Conservation (phyloP, 2,797 vertebrate genomes). For the Bucorvus abyssinicus region DNA sequence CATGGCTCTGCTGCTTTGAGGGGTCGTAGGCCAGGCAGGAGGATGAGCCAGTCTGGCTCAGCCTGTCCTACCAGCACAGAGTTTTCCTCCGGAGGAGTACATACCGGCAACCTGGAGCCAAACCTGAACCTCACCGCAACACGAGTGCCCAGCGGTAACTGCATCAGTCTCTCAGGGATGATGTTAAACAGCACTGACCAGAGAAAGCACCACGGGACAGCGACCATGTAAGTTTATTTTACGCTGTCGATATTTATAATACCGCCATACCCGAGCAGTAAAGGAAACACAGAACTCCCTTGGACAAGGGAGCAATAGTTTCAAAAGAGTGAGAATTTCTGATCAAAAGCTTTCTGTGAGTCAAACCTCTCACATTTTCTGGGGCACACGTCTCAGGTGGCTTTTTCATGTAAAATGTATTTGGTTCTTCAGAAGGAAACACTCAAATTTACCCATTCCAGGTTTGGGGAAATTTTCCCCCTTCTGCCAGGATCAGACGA, state of each 20-base stretch:
- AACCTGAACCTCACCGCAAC: neutral
- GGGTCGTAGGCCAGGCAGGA: neutral
- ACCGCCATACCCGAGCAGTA: neutral
- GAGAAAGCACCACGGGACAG: neutral
- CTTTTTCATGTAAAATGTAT: neutral
- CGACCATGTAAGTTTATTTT: neutral
- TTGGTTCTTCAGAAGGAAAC: neutral
- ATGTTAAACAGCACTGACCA: neutral
- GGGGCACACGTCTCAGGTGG: no score
- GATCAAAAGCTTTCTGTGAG: neutral
- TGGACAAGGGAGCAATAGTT: neutral
- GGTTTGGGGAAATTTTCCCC: neutral
- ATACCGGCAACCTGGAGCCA: neutral
- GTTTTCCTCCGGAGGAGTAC: neutral
- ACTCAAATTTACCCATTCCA: neutral
- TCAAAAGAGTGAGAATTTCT: neutral
- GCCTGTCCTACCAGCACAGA: neutral
- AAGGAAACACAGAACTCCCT: neutral
- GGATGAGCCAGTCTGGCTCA: neutral
- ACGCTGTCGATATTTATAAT: neutral
- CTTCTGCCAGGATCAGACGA: neutral
- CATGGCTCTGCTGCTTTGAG: neutral
- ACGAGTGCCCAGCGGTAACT: neutral
- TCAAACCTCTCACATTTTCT: neutral
- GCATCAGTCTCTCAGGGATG: neutral